phyloP scores from a whole-genome alignment of 2,113 vertebrate genomes.

The Hassar affinis region DNA sequence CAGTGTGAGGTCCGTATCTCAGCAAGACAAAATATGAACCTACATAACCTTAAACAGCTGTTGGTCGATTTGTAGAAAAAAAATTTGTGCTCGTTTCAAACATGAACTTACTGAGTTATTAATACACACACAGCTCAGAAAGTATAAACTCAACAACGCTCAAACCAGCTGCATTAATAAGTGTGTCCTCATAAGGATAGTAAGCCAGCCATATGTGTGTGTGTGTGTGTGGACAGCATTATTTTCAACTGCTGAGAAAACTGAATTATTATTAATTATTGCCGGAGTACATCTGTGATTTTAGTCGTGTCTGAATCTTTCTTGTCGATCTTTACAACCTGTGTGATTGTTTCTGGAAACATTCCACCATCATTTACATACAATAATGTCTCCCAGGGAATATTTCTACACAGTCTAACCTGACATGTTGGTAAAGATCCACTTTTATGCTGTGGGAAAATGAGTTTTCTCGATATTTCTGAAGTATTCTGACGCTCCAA shows the following conservation, averaged over 20 bases:
- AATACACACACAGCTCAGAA: background rate
- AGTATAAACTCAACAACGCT: background rate
- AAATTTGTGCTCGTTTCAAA: background rate
- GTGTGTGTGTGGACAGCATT: background rate
- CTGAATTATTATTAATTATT: background rate
- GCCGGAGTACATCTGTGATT: background rate
- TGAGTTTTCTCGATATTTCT: background rate
- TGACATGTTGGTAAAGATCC: slow-evolving; percentile 3
- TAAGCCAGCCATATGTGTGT: background rate
- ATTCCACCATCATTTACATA: background rate
- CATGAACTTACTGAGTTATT: slow-evolving; percentile 12
- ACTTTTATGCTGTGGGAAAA: background rate
- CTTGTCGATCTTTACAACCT: background rate
- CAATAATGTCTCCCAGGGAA: background rate
- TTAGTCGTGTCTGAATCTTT: background rate
- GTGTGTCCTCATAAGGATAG: background rate
- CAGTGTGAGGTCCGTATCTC: slow-evolving; percentile 19
- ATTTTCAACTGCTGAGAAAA: background rate
- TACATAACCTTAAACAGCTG: slow-evolving; percentile 30
- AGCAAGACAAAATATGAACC: slow-evolving; percentile 25
- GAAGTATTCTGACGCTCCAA: background rate
- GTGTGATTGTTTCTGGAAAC: background rate
- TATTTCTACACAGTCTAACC: background rate
- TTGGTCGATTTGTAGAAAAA: slow-evolving; percentile 22
- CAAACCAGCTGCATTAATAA: background rate